These are phyloP conservation scores for Trachelus tabidus DNA, from an alignment of 2,888 invertebrate species.

Conservation along the genomic window DNA sequence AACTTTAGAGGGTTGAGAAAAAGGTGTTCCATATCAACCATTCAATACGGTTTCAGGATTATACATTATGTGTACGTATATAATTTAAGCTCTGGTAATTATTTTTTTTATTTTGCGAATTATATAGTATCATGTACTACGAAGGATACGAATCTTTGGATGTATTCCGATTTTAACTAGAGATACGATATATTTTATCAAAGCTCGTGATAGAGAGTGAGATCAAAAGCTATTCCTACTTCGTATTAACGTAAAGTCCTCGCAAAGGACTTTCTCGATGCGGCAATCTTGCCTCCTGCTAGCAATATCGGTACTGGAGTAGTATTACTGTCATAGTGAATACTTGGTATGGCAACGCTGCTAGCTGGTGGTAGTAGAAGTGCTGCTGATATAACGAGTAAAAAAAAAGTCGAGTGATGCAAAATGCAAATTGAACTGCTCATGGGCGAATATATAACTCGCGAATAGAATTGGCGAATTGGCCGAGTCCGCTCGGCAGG, in stretches of 20 bases:
- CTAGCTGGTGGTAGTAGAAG: not conserved
- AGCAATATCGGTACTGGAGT: no score
- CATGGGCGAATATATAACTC: not conserved
- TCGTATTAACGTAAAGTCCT: not conserved
- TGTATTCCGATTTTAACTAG: not conserved
- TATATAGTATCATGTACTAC: not conserved
- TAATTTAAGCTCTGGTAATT: not conserved
- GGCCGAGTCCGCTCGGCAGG: not conserved
- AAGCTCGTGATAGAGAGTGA: not conserved
- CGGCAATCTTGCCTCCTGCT: not conserved
- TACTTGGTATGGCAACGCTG: not conserved
- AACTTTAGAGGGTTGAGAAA: not conserved
- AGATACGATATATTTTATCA: not conserved
- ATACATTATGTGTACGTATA: no score
- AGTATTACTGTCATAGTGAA: not conserved
- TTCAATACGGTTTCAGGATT: not conserved
- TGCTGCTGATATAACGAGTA: not conserved
- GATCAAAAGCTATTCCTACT: not conserved
- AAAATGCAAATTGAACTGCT: not conserved
- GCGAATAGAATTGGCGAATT: not conserved
- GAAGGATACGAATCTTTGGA: not conserved
- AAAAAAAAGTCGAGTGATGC: not conserved
- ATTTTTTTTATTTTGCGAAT: not conserved
- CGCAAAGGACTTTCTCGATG: not conserved
- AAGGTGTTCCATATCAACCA: not conserved